Evolutionary conservation across 2,113 vertebrate genomes (phyloP).

Genomic region (Xenus cinereus): DNA sequence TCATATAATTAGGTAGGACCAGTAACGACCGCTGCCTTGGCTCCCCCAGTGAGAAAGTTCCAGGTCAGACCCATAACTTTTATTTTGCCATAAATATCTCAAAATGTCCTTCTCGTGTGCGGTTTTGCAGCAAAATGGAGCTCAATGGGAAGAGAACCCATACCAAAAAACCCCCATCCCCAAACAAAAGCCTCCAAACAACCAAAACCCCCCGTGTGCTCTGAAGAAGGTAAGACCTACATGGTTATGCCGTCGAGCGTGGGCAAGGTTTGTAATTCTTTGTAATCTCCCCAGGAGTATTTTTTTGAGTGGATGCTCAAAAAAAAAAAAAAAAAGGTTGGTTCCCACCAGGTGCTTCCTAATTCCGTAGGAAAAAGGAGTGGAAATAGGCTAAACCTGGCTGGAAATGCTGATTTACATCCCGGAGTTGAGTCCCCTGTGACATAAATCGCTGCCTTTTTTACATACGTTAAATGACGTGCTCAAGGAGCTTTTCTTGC

Average conservation of each 20-base stretch:
- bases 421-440: not conserved
- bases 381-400: not conserved
- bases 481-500: not conserved
- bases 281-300: not conserved
- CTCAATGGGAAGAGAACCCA: not conserved
- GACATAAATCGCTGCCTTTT: not conserved
- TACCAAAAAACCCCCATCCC: not conserved
- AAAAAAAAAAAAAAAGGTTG: not conserved
- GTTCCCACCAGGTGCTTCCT: not conserved
- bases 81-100: not conserved
- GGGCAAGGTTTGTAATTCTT: accelerated
- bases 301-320: accelerated
- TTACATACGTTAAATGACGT: accelerated
- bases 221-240: accelerated
- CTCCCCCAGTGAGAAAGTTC: not conserved
- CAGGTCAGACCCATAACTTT: not conserved
- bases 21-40: accelerated
- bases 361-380: accelerated
- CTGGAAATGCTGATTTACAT: not conserved
- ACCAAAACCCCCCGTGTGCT: not conserved
- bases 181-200: no score
- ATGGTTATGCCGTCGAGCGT: no score
- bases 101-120: no score
- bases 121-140: not conserved
- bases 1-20: not conserved